Evolutionary conservation across 2,113 vertebrate species (phyloP), one percentile per base, ranked within the genome.

Genomic region (Hydrochoerus hydrochaeris): DNA sequence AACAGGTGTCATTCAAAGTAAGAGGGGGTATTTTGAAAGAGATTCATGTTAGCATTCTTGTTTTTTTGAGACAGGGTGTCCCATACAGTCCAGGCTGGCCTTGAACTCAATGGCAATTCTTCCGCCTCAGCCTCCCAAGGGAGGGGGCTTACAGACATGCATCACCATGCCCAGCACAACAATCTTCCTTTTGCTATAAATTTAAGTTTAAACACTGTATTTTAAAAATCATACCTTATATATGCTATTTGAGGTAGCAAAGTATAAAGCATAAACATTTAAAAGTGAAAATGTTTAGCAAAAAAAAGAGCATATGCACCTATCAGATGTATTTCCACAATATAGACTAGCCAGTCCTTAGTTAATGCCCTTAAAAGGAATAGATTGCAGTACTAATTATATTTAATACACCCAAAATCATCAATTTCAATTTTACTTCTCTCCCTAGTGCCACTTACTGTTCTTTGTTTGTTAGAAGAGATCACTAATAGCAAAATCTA

Each of bases 221-320:
- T 49, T 78, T 46, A 8, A 52, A 52, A 78, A 78, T 77, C 13
- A 77, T 78, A 46, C 26, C 44, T 17, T 30, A 49, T 49, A 78
- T 71, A 71, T 41, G 69, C n/a, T 71, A 22, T 30, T 30, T 89
- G 41, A 92, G 9, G 38, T 35, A 92, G 38, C 91, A 73, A 85
- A 92, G 30, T 58, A 8, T 49, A 35, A 85, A 92, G 20, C 46
- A 16, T 63, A 96, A 92, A 81, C 44, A 58, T 85, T 96, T 80
- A 62, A 65, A 95, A 95, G 60, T 80, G n/a, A 92, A 95, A 88
- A 73, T 94, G 52, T 30, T 82, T 81, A 46, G 26, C 49, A 57
- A 77, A 57, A 69, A 95, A 52, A 95, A 81, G 52, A 57, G 7
- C 67, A 26, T 58, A 35, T 41, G 35, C 17, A 75, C 35, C 49